These are phyloP conservation scores for Thalassarche chlororhynchos DNA, from an alignment of 2,113 vertebrate species.

Conservation along the genomic window DNA sequence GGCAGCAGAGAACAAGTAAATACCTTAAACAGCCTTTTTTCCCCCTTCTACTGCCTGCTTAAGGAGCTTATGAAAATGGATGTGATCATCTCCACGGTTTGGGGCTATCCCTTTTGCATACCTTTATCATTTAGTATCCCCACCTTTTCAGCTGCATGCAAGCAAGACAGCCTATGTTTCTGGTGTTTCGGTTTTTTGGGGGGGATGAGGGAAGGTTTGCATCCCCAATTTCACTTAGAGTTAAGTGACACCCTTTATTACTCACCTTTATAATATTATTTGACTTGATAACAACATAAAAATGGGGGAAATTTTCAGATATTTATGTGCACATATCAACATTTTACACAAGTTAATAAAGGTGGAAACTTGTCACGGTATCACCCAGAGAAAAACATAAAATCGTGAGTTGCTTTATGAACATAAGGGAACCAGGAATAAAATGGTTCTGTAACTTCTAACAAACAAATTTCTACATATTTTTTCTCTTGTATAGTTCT, in stretches of 20 bases:
- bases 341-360: not conserved
- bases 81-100: accelerated
- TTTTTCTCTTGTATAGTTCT: not conserved
- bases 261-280: not conserved
- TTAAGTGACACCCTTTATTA: not conserved
- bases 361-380: not conserved
- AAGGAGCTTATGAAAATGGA: not conserved
- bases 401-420: not conserved
- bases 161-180: not conserved
- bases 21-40: not conserved
- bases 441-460: not conserved
- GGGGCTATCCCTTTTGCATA: not conserved
- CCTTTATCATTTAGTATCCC: not conserved
- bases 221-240: not conserved
- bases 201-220: not conserved
- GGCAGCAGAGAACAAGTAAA: not conserved
- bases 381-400: not conserved
- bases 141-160: not conserved
- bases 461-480: not conserved
- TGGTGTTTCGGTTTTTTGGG: accelerated
- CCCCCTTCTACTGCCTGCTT: not conserved
- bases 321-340: not conserved
- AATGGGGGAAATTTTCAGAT: not conserved
- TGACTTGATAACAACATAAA: not conserved
- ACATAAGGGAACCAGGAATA: not conserved